A percentile compares a stretch with the other conserved stretches of the same genome.
Evolutionary conservation across 2,888 invertebrate genomes (phyloP).

Genomic region (Aspidiotus destructor): DNA sequence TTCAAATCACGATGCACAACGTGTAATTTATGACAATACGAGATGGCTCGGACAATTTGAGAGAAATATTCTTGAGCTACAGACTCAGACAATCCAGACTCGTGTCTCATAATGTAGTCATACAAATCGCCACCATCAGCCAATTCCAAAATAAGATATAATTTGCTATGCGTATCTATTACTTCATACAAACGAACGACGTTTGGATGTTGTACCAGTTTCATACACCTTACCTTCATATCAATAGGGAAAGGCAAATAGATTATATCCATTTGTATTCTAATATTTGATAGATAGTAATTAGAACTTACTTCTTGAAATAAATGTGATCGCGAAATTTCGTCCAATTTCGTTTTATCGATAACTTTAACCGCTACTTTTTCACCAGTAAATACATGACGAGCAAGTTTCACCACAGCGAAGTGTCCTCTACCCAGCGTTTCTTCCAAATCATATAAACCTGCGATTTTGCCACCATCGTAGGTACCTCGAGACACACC

Average conservation of each 20-base stretch:
- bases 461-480: constrained; percentile 84
- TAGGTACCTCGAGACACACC: constrained; percentile 42
- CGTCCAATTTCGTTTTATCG: constrained; percentile 95
- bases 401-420: constrained; percentile 93
- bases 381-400: constrained; percentile 98
- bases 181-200: constrained; percentile 97
- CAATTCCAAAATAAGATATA: constrained; percentile 90
- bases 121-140: constrained; percentile 98
- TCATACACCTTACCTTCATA: constrained; percentile 85
- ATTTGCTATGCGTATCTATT: constrained; percentile 96
- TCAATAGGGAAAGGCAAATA: constrained; percentile 6
- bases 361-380: constrained; percentile 97
- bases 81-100: constrained; percentile 51
- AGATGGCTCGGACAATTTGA: constrained; percentile 94
- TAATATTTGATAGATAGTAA: too few relatives aligned
- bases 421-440: constrained; percentile 97
- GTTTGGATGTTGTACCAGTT: constrained; percentile 97
- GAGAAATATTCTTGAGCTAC: constrained; percentile 85
- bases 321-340: constrained; percentile 87
- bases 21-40: constrained; percentile 90
- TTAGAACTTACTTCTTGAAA: constrained; percentile 70
- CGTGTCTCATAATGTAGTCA: constrained; percentile 95
- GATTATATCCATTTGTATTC: background rate
- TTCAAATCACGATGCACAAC: constrained; percentile 89
- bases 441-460: constrained; percentile 93